Evolutionary conservation across 2,113 vertebrate species (phyloP).

Genomic region (Alces alces): DNA sequence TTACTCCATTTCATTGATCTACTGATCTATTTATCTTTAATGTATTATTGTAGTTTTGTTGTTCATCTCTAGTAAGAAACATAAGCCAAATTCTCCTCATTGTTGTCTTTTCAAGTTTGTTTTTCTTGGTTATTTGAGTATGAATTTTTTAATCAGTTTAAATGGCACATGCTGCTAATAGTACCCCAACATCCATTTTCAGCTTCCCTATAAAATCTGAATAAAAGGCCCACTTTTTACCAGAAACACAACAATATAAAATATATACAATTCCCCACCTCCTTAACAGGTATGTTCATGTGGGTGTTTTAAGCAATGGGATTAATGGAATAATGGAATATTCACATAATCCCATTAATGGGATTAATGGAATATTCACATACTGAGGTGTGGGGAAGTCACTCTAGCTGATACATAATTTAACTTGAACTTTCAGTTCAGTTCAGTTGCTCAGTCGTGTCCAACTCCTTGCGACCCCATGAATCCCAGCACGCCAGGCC

Average conservation of each 20-base stretch:
- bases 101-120: neutral
- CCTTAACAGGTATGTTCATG: neutral
- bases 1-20: neutral
- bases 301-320: neutral
- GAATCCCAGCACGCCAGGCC: too few species aligned
- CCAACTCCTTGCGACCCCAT: too few species aligned
- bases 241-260: neutral
- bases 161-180: neutral
- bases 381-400: neutral
- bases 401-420: neutral
- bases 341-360: neutral
- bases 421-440: neutral
- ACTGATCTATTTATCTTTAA: neutral
- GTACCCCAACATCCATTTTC: neutral
- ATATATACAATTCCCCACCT: neutral
- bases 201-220: neutral
- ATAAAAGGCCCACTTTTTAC: neutral
- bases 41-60: neutral
- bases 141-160: neutral
- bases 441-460: too few species aligned
- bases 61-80: neutral
- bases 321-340: neutral
- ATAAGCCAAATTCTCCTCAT: neutral
- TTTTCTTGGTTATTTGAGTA: neutral
- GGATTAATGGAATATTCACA: neutral